Base-by-base conservation (phyloP, 30 jellyfish, hydroid and myxozoan species). In the Hydractinia symbiolongicarpus region DNA sequence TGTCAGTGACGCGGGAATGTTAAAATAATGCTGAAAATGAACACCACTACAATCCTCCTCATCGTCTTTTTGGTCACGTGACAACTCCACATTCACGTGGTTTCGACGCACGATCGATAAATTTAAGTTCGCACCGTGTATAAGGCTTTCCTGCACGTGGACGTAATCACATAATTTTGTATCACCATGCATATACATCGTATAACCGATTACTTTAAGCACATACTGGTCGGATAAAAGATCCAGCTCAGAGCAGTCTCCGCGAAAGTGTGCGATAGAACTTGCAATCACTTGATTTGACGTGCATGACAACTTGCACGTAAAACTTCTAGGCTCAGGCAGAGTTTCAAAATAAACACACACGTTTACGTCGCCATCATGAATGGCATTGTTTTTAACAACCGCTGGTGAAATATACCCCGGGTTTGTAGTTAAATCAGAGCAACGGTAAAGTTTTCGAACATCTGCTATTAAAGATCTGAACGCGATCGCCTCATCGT, bases 401-500 rank as follows among this genome's bases (percentile, higher is more conserved):
- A 50, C 20, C 69, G 98, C 82, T 62, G 87, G 79, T 17, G 88
- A 13, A 5, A 86, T 66, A 44, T 83, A 82, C 7, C 98, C 98
- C 5, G 93, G 90, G 77, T 91, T 91, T 5, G 95, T 82, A 55
- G 88, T 76, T 64, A 44, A 40, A 67, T 83, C 87, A 20, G 79
- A 16, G 78, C 8, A 56, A 7, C 55, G 15, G 79, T 64, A 91
- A 52, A 53, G 51, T 44, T 72, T 79, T 58, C 98, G 89, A 6
- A 91, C 19, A 19, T 79, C 95, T 4, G 95, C 96, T 56, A 91
- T 82, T 17, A 87, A 52, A 13, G 67, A 50, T 53, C 94, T 82
- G 71, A 91, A 91, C 40, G 91, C 90, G 21, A 77, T 77, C 4
- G 98, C 96, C 69, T 91, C 98, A 50, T 86, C 98, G 70, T 91